Evolutionary conservation across 37 sponge, comb jelly and placozoan species (phyloP).

Genomic region (Hexactinellida sp.): DNA sequence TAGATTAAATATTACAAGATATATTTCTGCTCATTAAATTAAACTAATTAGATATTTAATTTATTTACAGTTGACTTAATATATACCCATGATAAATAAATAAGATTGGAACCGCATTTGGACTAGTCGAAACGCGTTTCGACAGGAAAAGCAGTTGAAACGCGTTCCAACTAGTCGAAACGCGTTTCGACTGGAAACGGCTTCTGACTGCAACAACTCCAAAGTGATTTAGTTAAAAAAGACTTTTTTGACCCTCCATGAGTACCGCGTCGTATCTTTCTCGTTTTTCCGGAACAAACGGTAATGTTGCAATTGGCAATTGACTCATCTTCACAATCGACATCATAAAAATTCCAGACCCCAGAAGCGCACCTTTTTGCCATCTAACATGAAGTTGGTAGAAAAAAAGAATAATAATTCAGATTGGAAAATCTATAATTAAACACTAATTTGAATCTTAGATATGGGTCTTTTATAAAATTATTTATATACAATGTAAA

Average conservation of each 20-base stretch:
- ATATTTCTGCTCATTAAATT: too few relatives aligned
- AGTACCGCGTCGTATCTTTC: neutral
- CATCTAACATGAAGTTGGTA: too few relatives aligned
- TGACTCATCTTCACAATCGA: neutral
- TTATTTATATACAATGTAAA: neutral
- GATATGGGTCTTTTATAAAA: neutral
- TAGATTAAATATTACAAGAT: too few relatives aligned
- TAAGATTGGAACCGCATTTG: too few relatives aligned
- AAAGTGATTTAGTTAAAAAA: neutral
- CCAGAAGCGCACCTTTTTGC: neutral
- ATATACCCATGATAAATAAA: too few relatives aligned
- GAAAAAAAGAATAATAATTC: neutral
- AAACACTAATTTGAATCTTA: neutral
- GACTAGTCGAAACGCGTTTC: too few relatives aligned
- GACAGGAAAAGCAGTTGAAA: too few relatives aligned
- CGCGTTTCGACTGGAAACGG: too few relatives aligned
- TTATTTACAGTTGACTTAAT: too few relatives aligned
- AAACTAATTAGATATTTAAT: too few relatives aligned
- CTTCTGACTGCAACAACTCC: too few relatives aligned
- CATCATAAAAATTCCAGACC: neutral
- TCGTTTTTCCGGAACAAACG: neutral
- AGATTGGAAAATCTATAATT: neutral
- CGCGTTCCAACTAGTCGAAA: too few relatives aligned
- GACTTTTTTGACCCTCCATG: neutral
- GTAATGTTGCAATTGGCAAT: neutral